phyloP scores from a whole-genome alignment of 2,888 invertebrate species.

The Dasypolia templi region DNA sequence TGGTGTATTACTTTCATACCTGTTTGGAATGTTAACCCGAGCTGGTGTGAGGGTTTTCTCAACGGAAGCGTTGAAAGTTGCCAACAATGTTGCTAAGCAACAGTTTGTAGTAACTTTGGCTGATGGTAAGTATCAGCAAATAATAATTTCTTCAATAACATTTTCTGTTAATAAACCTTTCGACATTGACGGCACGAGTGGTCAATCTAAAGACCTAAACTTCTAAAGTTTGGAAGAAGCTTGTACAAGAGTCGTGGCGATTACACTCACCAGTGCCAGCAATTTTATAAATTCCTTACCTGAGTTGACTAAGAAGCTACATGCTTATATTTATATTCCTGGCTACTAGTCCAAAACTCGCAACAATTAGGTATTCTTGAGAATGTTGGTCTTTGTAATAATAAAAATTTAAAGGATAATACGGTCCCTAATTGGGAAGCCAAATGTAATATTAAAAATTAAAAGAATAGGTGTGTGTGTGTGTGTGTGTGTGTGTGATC shows the following conservation, averaged over 20 bases:
- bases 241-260: not conserved
- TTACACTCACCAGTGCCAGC: too few relatives aligned
- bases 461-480: too few relatives aligned
- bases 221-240: too few relatives aligned
- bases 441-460: too few relatives aligned
- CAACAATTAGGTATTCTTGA: not conserved
- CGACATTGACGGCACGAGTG: not conserved
- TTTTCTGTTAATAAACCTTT: not conserved
- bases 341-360: not conserved
- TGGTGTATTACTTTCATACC: constrained; percentile 21
- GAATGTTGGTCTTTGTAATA: not conserved
- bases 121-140: constrained; percentile 73
- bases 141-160: not conserved
- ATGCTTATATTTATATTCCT: not conserved
- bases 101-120: constrained; percentile 81
- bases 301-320: not conserved
- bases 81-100: constrained; percentile 88
- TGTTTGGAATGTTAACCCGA: constrained; percentile 84
- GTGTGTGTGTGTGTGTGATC: too few relatives aligned
- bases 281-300: not conserved
- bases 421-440: too few relatives aligned
- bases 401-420: too few relatives aligned
- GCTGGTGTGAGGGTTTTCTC: constrained; percentile 80
- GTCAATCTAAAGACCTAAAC: not conserved
- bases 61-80: constrained; percentile 81